Evolutionary conservation across 2,888 invertebrate genomes (phyloP), one percentile per base, ranked within the genome.

Genomic region (Dryomyza anilis): DNA sequence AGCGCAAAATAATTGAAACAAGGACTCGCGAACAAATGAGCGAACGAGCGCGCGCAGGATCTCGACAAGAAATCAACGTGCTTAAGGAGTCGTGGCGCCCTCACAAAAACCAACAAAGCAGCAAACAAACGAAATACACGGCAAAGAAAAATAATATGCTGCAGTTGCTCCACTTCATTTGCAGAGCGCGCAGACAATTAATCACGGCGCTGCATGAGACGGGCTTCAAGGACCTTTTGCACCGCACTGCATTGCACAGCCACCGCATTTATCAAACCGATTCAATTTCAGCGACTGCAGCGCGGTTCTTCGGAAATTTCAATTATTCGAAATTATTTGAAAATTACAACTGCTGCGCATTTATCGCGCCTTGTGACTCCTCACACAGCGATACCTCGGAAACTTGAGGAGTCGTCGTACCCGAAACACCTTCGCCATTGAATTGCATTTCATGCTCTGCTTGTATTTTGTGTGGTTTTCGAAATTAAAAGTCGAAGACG

Each of bases 1-100:
- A n/a, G 48, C 59, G 46, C 30, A 46, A 59, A 59, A 59, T 59
- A 59, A 59, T 59, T 48, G 59, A 59, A 59, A 48, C 46, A 59
- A 33, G 33, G 33, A 58, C 10, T 16, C 27, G 12, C 12, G 25
- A 27, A 27, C 50, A n/a, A 14, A 30, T n/a, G n/a, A n/a, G n/a
- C n/a, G n/a, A n/a, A n/a, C 33, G 30, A 30, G 43, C 27, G 25
- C 21, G 33, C 33, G 8, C 33, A 14, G 14, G 1, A 23, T n/a
- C 3, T 29, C 52, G 19, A 8, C 29, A 29, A 10, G 2, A 53
- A 33, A 53, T 30, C 33, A 33, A 33, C 16, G 30, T 19, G 29
- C 33, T 14, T 16, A 1, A 30, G 10, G 39, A 14, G 33, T 30
- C 57, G 7, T 23, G 16, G 25, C 21, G 23, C 56, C 4, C 23